A percentile compares a stretch with the other conserved stretches of the same genome.
Evolutionary conservation across 2,113 vertebrate species (phyloP).

Genomic region (Bufo gargarizans): DNA sequence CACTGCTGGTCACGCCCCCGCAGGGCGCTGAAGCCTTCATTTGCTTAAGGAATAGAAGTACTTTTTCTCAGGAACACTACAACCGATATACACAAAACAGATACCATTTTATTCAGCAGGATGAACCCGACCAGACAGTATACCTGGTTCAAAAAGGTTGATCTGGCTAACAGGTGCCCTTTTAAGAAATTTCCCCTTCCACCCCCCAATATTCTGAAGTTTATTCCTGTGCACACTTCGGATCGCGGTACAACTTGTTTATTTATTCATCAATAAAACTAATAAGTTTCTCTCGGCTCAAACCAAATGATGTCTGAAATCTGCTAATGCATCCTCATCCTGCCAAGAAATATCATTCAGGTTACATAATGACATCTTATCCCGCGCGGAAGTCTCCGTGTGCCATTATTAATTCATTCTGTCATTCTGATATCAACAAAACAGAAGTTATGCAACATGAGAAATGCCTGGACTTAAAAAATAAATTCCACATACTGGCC

Average conservation of each 20-base stretch:
- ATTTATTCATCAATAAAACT: not conserved
- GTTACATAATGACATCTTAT: slow-evolving; percentile 30
- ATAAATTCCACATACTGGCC: too few species aligned
- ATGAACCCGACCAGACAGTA: too few species aligned
- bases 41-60: too few species aligned
- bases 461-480: too few species aligned
- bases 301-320: slow-evolving; percentile 10
- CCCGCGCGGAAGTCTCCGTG: not conserved
- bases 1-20: too few species aligned
- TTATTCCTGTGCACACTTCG: not conserved
- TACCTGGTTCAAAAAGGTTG: too few species aligned
- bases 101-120: too few species aligned
- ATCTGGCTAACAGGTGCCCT: too few species aligned
- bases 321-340: not conserved
- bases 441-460: not conserved
- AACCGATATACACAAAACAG: too few species aligned
- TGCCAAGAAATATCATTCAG: slow-evolving; percentile 33
- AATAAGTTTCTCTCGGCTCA: not conserved
- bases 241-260: not conserved
- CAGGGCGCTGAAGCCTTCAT: too few species aligned
- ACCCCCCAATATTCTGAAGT: not conserved
- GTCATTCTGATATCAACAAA: not conserved
- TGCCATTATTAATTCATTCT: slow-evolving; percentile 19
- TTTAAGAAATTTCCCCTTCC: not conserved
- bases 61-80: too few species aligned